Conservation (phyloP, 2,888 invertebrate species). For the Galeopsomyia nigrocyanea region DNA sequence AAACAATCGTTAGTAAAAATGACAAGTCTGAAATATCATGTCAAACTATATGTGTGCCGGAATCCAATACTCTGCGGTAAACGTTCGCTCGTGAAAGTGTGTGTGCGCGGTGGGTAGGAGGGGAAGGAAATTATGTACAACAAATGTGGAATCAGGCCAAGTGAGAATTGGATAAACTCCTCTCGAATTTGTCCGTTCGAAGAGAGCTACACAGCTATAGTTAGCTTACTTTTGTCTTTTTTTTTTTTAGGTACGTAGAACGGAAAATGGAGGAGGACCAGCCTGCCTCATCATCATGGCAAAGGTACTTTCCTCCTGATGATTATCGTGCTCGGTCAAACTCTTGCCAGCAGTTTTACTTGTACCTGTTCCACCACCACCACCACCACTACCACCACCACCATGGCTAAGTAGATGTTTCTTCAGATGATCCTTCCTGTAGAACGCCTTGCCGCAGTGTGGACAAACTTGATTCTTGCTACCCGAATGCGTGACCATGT, state of each 20-base stretch:
- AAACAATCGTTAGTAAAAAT: slow-evolving; percentile 17
- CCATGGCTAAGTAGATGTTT: slow-evolving; percentile 84
- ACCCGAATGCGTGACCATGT: slow-evolving; percentile 87
- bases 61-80: too few species aligned
- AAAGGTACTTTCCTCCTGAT: slow-evolving; percentile 61
- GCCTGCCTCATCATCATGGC: slow-evolving; percentile 65
- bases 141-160: too few species aligned
- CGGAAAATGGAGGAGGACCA: slow-evolving; percentile 64
- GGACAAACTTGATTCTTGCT: slow-evolving; percentile 85
- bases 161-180: too few species aligned
- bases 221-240: too few species aligned
- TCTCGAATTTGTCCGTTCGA: too few species aligned
- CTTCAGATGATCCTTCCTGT: slow-evolving; percentile 84
- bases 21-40: too few species aligned
- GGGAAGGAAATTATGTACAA: too few species aligned
- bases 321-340: slow-evolving; percentile 55
- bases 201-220: too few species aligned
- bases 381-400: background rate
- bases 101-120: too few species aligned
- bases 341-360: slow-evolving; percentile 4
- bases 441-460: slow-evolving; percentile 81
- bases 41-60: too few species aligned
- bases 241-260: slow-evolving; percentile 63
- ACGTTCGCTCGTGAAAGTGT: too few species aligned
- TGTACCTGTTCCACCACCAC: slow-evolving; percentile 14